Base-by-base conservation (phyloP, 2,113 vertebrate genomes). In the Scytalopus superciliaris region DNA sequence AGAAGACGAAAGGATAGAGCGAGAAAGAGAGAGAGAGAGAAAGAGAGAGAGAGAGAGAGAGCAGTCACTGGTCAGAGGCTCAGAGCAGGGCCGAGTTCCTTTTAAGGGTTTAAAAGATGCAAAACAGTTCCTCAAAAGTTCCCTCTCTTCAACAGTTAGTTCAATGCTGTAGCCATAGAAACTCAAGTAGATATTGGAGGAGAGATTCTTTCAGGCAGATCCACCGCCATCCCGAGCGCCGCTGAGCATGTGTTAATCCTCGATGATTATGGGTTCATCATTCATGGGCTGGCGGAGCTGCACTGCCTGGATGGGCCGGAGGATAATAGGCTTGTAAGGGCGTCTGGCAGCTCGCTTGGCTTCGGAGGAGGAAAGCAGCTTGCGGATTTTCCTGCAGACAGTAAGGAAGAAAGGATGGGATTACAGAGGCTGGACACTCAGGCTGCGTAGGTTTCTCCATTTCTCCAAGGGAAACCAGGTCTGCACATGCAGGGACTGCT, bases 331-430 rank as follows among this genome's bases (percentile, higher is more conserved):
- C 83, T 97, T 98, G 92, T 98, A 98, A 35, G 97, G 97, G 97
- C 98, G 96, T 90, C 98, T 97, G 90, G 98, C 97, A 18, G 98
- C 98, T 49, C 97, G 98, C 97, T 98, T 98, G 95, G 98, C 98
- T 97, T 98, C 98, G 14, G 98, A 98, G 77, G 98, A 98, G 42
- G 98, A 98, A 88, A 98, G 98, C 93, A 98, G 97, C 97, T 98
- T 98, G 84, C 98, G 98, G 77, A 98, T 97, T 96, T 98, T 98
- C 97, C 98, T 98, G 97, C 64, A 89, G 60, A 81, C 33, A 79
- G 60, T 10, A 49, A 69, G 57, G 47, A 28, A 50, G 50, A 85
- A 78, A 83, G 89, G 66, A 47, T 37, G 1, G 1, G 22, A 40
- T 96, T 91, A 97, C 81, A 85, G 27, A 89, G 62, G 70, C 27